Evolutionary conservation across 2,888 invertebrate species (phyloP), one percentile per base, ranked within the genome.

Genomic region (Oscheius sp.): DNA sequence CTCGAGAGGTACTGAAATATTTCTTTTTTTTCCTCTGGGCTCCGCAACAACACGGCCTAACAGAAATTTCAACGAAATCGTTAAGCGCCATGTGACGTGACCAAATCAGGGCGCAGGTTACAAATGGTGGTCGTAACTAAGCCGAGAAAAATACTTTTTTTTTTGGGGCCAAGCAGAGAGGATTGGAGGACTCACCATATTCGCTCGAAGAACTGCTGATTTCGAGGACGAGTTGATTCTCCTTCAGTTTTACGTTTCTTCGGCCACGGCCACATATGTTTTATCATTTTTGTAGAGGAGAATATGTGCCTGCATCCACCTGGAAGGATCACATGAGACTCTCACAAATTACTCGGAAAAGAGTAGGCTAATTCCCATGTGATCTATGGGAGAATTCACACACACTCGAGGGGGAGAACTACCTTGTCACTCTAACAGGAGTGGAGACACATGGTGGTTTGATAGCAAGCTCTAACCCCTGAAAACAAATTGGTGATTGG

Each of bases 1-100:
- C 58, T 50, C 61, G 58, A n/a, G 58, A 61, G 25, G 34, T 61
- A 29, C 68, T 68, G 61, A 25, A 68, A 25, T 61, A 17, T 31
- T 52, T 17, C 1, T 33, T 27, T 52, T 1, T 25, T 20, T 25
- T 29, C 27, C 12, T 48, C 20, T 52, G 10, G 8, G 29, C 52
- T 25, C 20, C 23, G 48, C 20, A 23, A 17, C 23, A 48, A 48
- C 12, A 17, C 29, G 29, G 29, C 25, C 29, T n/a, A 37, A 34
- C n/a, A 34, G n/a, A 33, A n/a, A 34, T 55, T 55, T 55, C 55
- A 55, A 55, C 33, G 55, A 55, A 55, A 55, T 33, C 33, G 33
- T 29, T 20, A 55, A 55, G 17, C 55, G 55, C n/a, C 55, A 34
- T 17, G 55, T 33, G 55, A 31, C 33, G 20, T 12, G 48, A 15